Evolutionary conservation across 2,113 vertebrate genomes (phyloP).

Genomic region (Pipa parva): DNA sequence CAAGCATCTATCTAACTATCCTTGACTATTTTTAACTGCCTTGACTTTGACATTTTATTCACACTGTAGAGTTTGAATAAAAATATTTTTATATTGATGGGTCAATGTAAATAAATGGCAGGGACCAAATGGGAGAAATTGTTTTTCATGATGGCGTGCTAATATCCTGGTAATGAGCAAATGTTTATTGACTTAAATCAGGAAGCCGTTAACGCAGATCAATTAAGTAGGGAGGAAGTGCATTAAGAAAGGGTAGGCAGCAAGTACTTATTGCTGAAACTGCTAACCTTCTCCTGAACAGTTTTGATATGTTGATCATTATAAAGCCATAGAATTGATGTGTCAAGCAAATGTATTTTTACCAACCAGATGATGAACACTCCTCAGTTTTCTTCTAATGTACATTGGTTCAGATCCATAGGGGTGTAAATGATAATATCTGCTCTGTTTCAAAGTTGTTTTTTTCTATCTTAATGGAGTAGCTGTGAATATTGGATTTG

Average conservation of each 20-base stretch:
- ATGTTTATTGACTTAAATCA: neutral
- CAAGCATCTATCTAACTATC: neutral
- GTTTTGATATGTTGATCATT: no score
- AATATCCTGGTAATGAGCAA: neutral
- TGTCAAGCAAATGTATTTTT: no score
- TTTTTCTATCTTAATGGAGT: no score
- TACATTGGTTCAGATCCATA: no score
- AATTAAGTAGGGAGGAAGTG: neutral
- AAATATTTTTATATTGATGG: neutral
- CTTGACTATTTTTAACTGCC: neutral
- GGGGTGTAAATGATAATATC: no score
- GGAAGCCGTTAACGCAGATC: conserved; percentile 24
- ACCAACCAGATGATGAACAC: no score
- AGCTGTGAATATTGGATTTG: no score
- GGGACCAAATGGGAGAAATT: neutral
- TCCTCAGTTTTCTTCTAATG: no score
- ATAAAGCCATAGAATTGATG: no score
- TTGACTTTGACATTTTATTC: neutral
- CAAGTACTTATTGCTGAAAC: no score
- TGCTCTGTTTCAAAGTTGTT: no score
- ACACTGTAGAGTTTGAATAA: neutral
- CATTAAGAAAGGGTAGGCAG: neutral
- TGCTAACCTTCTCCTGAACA: neutral
- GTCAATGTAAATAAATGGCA: neutral
- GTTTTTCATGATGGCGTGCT: neutral